Evolutionary conservation across 2,113 vertebrate genomes (phyloP), one percentile per base, ranked within the genome.

Genomic region (Laticauda laticaudata): DNA sequence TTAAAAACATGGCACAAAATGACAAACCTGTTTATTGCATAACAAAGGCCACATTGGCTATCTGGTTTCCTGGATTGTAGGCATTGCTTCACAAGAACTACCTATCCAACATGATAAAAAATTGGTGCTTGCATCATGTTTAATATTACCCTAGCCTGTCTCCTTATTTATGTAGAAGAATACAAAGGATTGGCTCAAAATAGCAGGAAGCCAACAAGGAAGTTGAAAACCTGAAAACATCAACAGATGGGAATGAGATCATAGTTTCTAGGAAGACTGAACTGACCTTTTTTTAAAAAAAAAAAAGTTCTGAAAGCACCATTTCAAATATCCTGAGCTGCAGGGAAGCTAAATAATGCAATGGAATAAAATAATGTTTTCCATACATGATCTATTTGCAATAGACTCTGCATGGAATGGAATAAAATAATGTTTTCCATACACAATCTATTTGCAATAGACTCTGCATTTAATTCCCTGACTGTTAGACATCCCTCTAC

Each of bases 241-340:
- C 90, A 93, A 86, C 59, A 95, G 95, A 94, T 39, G 90, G 69
- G 89, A 93, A 93, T 93, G 93, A 95, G 93, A 91, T 95, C 81
- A 86, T 94, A 87, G 87, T 91, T 93, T 93, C 53, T 91, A 92
- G 93, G 21, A 94, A 91, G 93, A 93, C 59, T 12, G 57, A 90
- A 92, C 93, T 88, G 87, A 93, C 90, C 92, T 90, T 88, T 93
- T 90, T 88, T 57, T 18, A 21, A 54, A 48, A 21, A 26, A 69
- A 69, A 20, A 69, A 91, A 69, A 20, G 54, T 21, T 10, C 34
- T 93, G 87, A 90, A 96, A 87, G 86, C 34, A 43, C 29, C 56
- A 55, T 4, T 56, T 23, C 15, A 51, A 92, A 51, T 29, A 15
- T 56, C 29, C 15, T 57, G 20, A n/a, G 39, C 51, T 0, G 2